Evolutionary conservation across 2,888 invertebrate genomes (phyloP).

Genomic region (Trissolcus japonicus): DNA sequence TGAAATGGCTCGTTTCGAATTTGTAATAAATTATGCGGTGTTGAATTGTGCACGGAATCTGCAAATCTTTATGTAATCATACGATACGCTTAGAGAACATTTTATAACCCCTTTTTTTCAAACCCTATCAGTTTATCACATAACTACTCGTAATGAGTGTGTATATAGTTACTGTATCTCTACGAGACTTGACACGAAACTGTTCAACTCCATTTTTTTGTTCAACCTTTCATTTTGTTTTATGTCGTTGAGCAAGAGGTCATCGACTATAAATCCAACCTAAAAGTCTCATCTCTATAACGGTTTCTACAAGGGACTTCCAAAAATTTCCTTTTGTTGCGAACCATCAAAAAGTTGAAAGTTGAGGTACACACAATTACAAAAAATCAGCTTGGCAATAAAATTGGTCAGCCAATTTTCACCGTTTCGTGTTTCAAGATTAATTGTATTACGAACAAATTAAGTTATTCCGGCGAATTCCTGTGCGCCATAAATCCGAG

Average conservation of each 20-base stretch:
- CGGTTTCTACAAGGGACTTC: not conserved
- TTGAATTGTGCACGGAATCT: conserved; percentile 56
- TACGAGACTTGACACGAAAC: not conserved
- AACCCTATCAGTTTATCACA: conserved; percentile 50
- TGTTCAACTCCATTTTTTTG: not conserved
- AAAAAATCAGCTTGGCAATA: no score
- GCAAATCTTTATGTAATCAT: conserved; percentile 54
- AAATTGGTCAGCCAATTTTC: no score
- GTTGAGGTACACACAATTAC: no score
- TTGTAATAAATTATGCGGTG: conserved; percentile 56
- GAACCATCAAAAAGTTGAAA: no score
- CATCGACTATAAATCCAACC: conserved; percentile 5
- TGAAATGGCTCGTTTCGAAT: conserved; percentile 54
- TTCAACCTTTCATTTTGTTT: conserved; percentile 24
- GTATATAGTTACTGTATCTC: conserved; percentile 22
- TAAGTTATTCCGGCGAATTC: no score
- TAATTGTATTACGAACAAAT: no score
- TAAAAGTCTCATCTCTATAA: no score
- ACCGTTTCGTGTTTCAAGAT: no score
- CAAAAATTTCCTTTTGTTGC: not conserved
- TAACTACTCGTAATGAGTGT: conserved; percentile 50
- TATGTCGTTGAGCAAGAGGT: conserved; percentile 18
- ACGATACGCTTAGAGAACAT: conserved; percentile 43
- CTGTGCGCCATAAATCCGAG: no score
- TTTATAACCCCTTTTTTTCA: conserved; percentile 50